A percentile compares a stretch with the other conserved stretches of the same genome.
These are phyloP conservation scores for Ditylenchus weischeri DNA, from an alignment of 2,888 invertebrate genomes.

Conservation along the genomic window DNA sequence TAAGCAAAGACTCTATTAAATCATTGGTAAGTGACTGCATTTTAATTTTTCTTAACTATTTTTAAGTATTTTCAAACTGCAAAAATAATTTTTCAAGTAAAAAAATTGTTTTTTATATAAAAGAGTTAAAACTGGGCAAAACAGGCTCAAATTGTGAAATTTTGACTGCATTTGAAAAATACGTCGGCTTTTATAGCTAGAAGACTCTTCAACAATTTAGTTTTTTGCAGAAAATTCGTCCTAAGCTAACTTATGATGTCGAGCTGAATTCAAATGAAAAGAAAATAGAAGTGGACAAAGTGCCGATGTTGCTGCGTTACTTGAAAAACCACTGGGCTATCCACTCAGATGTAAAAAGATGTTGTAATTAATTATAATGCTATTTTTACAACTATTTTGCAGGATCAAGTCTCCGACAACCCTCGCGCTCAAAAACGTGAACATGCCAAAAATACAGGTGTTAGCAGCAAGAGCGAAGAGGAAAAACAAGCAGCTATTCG, in stretches of 20 bases:
- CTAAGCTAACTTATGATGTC: conserved; percentile 9
- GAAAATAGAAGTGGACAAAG: conserved; percentile 8
- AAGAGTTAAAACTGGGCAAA: too few species aligned
- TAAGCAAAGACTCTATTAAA: conserved; percentile 8
- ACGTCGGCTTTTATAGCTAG: too few species aligned
- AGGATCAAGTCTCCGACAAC: background rate
- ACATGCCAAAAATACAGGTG: too few species aligned
- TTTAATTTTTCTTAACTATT: background rate
- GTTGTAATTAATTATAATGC: background rate
- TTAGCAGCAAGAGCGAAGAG: background rate
- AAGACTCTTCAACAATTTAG: too few species aligned
- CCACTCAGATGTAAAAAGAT: background rate
- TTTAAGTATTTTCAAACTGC: background rate
- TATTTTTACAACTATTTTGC: background rate
- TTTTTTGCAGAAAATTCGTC: conserved; percentile 5
- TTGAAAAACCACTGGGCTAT: conserved; percentile 10
- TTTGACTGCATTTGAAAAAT: too few species aligned
- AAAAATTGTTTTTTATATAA: too few species aligned
- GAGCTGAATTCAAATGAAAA: background rate
- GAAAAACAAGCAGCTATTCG: background rate
- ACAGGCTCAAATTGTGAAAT: too few species aligned
- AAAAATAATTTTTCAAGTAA: too few species aligned
- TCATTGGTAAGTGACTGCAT: background rate
- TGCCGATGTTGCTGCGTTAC: conserved; percentile 6
- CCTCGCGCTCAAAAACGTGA: background rate